phyloP scores from a whole-genome alignment of 2,888 invertebrate species.

The Clepsis dumicolana region DNA sequence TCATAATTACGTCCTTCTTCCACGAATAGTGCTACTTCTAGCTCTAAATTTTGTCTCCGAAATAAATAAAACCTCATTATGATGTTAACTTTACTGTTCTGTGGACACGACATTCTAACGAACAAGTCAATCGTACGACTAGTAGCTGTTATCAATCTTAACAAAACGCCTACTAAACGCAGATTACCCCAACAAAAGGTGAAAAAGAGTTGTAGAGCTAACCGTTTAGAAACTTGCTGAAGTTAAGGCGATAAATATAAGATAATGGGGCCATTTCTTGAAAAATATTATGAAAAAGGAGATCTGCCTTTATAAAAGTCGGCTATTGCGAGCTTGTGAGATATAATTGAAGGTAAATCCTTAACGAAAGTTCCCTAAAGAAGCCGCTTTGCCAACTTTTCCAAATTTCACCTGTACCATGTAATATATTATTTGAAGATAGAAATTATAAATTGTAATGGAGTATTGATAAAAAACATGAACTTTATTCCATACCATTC shows the following conservation, averaged over 20 bases:
- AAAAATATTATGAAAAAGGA: constrained; percentile 71
- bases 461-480: not conserved
- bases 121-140: too few relatives aligned
- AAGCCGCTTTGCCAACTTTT: constrained; percentile 21
- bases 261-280: constrained; percentile 72
- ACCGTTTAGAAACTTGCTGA: constrained; percentile 57
- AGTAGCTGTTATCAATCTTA: too few relatives aligned
- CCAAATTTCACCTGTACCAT: constrained; percentile 17
- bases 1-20: too few relatives aligned
- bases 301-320: constrained; percentile 59
- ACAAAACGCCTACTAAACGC: constrained; percentile 5
- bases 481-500: too few relatives aligned
- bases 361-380: constrained; percentile 26
- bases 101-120: too few relatives aligned
- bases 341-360: constrained; percentile 44
- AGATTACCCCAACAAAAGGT: constrained; percentile 48
- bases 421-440: not conserved
- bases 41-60: too few relatives aligned
- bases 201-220: constrained; percentile 64
- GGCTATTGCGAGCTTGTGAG: constrained; percentile 52
- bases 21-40: too few relatives aligned
- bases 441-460: not conserved
- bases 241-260: constrained; percentile 71
- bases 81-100: too few relatives aligned
- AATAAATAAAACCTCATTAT: too few relatives aligned